Conservation (phyloP, 2,888 invertebrate species). For the Panzeria rudis region DNA sequence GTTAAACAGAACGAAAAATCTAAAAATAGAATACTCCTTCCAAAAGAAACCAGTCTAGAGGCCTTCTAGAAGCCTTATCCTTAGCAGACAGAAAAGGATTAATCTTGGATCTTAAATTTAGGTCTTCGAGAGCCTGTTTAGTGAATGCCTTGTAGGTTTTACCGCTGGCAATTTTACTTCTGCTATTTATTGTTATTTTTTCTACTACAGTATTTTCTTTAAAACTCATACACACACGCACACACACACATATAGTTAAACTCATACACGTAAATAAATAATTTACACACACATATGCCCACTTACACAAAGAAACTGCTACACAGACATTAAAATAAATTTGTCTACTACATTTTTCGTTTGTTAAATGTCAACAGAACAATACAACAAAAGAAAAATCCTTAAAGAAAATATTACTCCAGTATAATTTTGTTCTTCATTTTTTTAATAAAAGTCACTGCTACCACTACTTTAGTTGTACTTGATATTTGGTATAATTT, state of each 20-base stretch:
- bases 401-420: slow-evolving; percentile 20
- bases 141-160: no score
- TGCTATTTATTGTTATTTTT: slow-evolving; percentile 50
- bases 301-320: neutral
- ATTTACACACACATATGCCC: slow-evolving; percentile 1
- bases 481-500: slow-evolving; percentile 25
- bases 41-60: no score
- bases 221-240: slow-evolving; percentile 6
- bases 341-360: slow-evolving; percentile 31
- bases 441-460: slow-evolving; percentile 40
- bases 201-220: slow-evolving; percentile 8
- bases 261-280: slow-evolving; percentile 28
- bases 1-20: no score
- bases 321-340: slow-evolving; percentile 29
- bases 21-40: no score
- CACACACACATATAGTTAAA: neutral
- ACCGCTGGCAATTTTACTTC: slow-evolving; percentile 32
- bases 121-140: no score
- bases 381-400: slow-evolving; percentile 46
- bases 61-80: no score
- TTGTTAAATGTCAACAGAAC: slow-evolving; percentile 66
- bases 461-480: slow-evolving; percentile 26
- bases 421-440: neutral
- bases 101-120: no score
- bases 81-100: no score